These are phyloP conservation scores for Botrylloides violaceus DNA, from an alignment of 23 tunicate genomes.

Conservation along the genomic window DNA sequence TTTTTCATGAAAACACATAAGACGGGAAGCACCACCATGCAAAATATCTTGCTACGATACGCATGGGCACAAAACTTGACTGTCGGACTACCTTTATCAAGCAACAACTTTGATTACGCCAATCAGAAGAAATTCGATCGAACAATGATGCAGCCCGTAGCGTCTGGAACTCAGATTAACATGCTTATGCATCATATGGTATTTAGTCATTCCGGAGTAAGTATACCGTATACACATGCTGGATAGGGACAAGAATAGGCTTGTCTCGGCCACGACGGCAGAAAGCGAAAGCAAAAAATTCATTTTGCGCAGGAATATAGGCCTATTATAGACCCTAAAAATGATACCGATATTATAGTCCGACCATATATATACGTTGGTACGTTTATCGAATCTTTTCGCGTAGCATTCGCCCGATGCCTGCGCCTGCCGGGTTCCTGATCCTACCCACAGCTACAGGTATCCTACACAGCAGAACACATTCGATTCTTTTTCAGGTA, in stretches of 20 bases:
- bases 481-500: neutral
- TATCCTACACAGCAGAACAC: too few species aligned
- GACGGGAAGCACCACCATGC: constrained; percentile 22
- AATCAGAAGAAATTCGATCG: neutral
- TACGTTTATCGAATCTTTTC: too few species aligned
- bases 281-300: too few species aligned
- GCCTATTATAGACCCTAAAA: too few species aligned
- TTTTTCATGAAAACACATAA: constrained; percentile 1
- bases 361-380: too few species aligned
- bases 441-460: too few species aligned
- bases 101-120: neutral
- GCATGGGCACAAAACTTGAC: neutral
- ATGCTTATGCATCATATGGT: constrained; percentile 15
- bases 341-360: too few species aligned
- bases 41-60: constrained; percentile 2
- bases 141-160: constrained; percentile 6
- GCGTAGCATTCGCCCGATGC: too few species aligned
- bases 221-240: neutral
- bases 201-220: constrained; percentile 4
- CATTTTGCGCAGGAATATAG: too few species aligned
- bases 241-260: too few species aligned
- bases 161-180: neutral
- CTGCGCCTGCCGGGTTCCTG: too few species aligned
- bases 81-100: constrained; percentile 3
- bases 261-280: too few species aligned